Base-by-base conservation (phyloP, 2,888 invertebrate genomes). In the Scaeva pyrastri region DNA sequence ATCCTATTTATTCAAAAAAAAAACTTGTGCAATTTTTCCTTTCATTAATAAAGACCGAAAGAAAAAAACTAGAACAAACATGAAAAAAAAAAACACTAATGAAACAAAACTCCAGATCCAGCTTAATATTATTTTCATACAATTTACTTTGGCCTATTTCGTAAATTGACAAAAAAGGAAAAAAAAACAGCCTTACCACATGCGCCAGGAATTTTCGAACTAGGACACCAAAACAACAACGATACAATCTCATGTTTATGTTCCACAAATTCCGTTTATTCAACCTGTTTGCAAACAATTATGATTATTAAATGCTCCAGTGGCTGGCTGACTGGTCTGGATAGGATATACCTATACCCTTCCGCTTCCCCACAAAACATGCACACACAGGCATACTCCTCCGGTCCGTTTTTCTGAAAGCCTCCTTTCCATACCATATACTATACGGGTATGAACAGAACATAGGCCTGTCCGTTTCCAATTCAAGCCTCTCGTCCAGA, bases 261-360 rank as follows among this genome's bases (percentile, higher is more conserved):
- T 86, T 86, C 39, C 77, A 78, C 73, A 82, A 82, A 86, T 77
- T 78, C 73, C 70, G 64, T 78, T 82, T 74, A 55, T 71, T 82
- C 77, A 86, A 86, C 82, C 77, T 86, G 86, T 86, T 86, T 82
- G 78, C 86, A 78, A 86, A 78, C 86, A 86, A 86, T 82, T 82
- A 86, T 86, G 74, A 77, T 86, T 86, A 81, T 76, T 73, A 78
- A 82, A 86, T 82, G 77, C 21, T 74, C 39, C 60, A 70, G 50
- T 81, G 85, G 81, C 76, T 43, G 12, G 19, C 50, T 68, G 64
- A 45, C 64, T 66, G 31, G 2, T 10, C 62, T 36, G 58, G 19
- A 31, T 16, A 36, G 58, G 0, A 58, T 36, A 36, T 52, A 10
- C 4, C 7, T 2, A 43, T 43, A 43, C 4, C n/a, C n/a, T n/a